Conservation (phyloP, 1,140 invertebrate species). For the Meloidogyne hapla region DNA sequence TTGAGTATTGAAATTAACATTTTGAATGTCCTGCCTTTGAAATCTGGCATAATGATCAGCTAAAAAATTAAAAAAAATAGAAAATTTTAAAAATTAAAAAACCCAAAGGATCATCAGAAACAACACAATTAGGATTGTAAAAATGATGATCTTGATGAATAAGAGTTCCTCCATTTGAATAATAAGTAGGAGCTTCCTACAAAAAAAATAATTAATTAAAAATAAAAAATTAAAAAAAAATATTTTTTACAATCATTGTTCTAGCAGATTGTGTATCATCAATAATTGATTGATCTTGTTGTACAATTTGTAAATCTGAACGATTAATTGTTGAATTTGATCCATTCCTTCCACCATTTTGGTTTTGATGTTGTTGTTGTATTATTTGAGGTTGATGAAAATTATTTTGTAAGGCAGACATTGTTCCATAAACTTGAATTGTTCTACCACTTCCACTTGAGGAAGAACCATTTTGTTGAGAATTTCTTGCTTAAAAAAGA, state of each 20-base stretch:
- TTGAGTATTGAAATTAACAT: background rate
- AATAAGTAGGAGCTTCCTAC: background rate
- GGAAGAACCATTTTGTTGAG: conserved; percentile 51
- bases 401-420: conserved; percentile 27
- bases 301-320: conserved; percentile 41
- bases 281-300: conserved; percentile 36
- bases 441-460: conserved; percentile 35
- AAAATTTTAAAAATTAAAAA: too few relatives aligned
- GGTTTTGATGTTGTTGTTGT: background rate
- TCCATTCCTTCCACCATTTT: background rate
- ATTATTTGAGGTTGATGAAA: background rate
- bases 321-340: conserved; percentile 38
- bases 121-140: background rate
- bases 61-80: conserved; percentile 3
- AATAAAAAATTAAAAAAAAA: background rate
- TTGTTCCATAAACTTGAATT: conserved; percentile 61
- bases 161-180: background rate
- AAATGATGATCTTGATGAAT: background rate
- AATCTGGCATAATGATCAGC: conserved; percentile 17
- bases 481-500: conserved; percentile 15
- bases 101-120: background rate
- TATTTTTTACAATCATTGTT: conserved; percentile 56
- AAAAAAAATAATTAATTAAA: background rate
- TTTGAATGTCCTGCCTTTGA: conserved; percentile 6
- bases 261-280: conserved; percentile 62